phyloP scores from a whole-genome alignment of 2,888 invertebrate genomes.

The Pherbina coryleti region DNA sequence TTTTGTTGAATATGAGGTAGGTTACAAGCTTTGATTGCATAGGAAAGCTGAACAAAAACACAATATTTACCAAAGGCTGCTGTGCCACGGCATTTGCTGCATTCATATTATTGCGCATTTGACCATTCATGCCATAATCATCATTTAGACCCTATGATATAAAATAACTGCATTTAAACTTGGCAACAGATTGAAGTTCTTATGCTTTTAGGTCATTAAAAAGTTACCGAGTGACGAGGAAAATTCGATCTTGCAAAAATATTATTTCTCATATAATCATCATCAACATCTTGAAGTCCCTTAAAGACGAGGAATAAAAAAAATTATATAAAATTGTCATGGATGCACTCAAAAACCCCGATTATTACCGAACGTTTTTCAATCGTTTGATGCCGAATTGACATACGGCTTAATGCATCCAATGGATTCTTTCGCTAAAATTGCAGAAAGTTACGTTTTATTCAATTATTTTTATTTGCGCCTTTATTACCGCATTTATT shows the following conservation, averaged over 20 bases:
- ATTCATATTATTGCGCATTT: constrained; percentile 24
- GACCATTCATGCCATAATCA: constrained; percentile 33
- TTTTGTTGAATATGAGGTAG: neutral
- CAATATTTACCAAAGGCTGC: constrained; percentile 34
- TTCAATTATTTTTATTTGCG: neutral
- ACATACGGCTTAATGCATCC: constrained; percentile 62
- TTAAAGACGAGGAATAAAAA: constrained; percentile 7
- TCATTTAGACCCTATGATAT: constrained; percentile 49
- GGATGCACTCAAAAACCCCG: neutral
- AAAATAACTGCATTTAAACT: neutral
- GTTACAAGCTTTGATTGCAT: neutral
- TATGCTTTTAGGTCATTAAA: neutral
- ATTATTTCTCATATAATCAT: constrained; percentile 58
- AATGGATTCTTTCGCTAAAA: constrained; percentile 61
- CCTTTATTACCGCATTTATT: constrained; percentile 47
- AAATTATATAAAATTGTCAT: neutral
- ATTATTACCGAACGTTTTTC: constrained; percentile 60
- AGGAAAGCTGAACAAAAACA: neutral
- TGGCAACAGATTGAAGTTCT: neutral
- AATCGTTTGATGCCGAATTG: constrained; percentile 51
- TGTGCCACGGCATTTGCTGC: constrained; percentile 42
- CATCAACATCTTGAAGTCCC: constrained; percentile 64
- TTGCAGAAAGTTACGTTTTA: neutral
- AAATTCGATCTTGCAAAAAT: constrained; percentile 52
- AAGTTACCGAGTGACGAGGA: constrained; percentile 47